A percentile compares a stretch with the other conserved stretches of the same genome.
Conservation (phyloP, 2,888 invertebrate species). For the Apamea anceps region DNA sequence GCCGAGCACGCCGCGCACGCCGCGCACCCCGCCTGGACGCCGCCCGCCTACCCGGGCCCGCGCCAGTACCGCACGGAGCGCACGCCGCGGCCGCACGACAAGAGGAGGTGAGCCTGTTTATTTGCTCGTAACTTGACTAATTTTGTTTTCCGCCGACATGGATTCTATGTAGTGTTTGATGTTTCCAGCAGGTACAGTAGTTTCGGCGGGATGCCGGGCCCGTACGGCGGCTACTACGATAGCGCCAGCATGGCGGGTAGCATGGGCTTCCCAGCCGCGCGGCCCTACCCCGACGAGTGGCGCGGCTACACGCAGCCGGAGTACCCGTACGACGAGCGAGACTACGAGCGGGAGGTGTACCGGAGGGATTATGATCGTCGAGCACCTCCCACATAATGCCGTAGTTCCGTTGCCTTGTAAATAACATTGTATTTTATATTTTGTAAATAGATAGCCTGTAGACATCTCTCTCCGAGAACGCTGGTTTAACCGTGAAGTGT, state of each 20-base stretch:
- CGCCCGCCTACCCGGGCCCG: slow-evolving; percentile 87
- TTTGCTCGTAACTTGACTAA: neutral
- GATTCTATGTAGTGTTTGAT: slow-evolving; percentile 20
- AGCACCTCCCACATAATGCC: slow-evolving; percentile 90
- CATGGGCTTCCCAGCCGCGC: slow-evolving; percentile 88
- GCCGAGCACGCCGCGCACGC: slow-evolving; percentile 71
- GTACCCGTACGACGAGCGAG: slow-evolving; percentile 89
- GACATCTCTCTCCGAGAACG: slow-evolving; percentile 79
- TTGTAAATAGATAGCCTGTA: slow-evolving; percentile 83
- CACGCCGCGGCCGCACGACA: slow-evolving; percentile 90
- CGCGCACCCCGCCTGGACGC: slow-evolving; percentile 76
- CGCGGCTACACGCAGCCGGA: slow-evolving; percentile 87
- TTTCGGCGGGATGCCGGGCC: slow-evolving; percentile 87
- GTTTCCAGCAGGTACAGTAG: slow-evolving; percentile 80
- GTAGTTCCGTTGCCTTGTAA: slow-evolving; percentile 74
- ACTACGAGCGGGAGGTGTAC: slow-evolving; percentile 90
- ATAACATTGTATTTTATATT: slow-evolving; percentile 79
- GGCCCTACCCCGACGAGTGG: slow-evolving; percentile 88
- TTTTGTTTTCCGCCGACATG: neutral
- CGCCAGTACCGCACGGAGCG: slow-evolving; percentile 83
- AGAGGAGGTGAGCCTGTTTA: slow-evolving; percentile 89
- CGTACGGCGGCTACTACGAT: slow-evolving; percentile 85
- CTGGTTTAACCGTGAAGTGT: slow-evolving; percentile 81
- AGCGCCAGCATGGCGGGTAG: slow-evolving; percentile 85
- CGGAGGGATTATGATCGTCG: slow-evolving; percentile 92